Evolutionary conservation across 2,888 invertebrate genomes (phyloP).

Genomic region (Xestobium rufovillosum): DNA sequence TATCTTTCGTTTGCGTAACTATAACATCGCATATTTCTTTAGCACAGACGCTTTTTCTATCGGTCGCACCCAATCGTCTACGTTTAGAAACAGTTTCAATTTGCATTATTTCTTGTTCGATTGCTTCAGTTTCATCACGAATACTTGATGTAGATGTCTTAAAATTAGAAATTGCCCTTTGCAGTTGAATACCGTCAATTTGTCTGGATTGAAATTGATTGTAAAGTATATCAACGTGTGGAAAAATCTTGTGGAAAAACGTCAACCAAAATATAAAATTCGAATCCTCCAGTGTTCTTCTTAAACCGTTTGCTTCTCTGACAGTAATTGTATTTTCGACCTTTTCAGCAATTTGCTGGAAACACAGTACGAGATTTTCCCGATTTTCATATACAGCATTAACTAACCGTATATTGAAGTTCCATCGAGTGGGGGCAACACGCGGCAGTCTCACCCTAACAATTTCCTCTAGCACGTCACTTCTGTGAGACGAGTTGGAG

Average conservation of each 20-base stretch:
- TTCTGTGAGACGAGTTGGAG: too few species aligned
- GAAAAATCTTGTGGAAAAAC: conserved; percentile 15
- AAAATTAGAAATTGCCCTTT: conserved; percentile 10
- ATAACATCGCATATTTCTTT: conserved; percentile 11
- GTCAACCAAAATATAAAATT: conserved; percentile 16
- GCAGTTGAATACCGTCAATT: conserved; percentile 8
- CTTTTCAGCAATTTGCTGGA: conserved; percentile 11
- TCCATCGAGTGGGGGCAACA: too few species aligned
- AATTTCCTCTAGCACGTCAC: conserved; percentile 13
- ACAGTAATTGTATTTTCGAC: conserved; percentile 11
- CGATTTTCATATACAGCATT: conserved; percentile 13
- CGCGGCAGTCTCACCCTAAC: conserved; percentile 8
- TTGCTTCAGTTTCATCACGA: conserved; percentile 6
- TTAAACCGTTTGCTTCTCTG: conserved; percentile 10
- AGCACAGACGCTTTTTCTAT: conserved; percentile 3
- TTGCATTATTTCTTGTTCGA: conserved; percentile 9
- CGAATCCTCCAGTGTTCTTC: conserved; percentile 12
- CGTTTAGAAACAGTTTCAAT: conserved; percentile 8
- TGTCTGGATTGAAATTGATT: too few species aligned
- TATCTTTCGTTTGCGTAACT: conserved; percentile 9
- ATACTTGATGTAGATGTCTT: conserved; percentile 4
- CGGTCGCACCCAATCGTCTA: conserved; percentile 6
- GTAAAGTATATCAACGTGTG: conserved; percentile 12
- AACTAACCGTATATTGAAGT: conserved; percentile 9
- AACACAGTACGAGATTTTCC: conserved; percentile 10